Percentiles rank a stretch among this genome's conserved stretches.
Evolutionary conservation across 2,797 vertebrate species (phyloP).

Genomic region (Myripristis jacobus): DNA sequence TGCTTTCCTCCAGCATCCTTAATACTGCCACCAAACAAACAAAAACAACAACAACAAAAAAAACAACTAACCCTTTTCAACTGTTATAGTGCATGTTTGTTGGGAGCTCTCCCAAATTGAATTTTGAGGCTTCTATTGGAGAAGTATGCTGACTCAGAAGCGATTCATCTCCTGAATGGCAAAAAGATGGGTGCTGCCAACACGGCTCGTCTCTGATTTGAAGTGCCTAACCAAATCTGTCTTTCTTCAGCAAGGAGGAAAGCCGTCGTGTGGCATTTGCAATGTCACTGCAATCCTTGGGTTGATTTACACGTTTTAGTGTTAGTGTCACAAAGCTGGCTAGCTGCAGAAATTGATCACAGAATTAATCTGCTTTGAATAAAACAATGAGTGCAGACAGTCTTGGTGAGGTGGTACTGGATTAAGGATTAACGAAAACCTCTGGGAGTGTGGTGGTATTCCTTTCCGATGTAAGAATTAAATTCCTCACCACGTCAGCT

Average conservation of each 20-base stretch:
- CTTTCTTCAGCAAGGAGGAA: constrained; percentile 43
- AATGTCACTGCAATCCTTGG: constrained; percentile 22
- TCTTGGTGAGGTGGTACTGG: neutral
- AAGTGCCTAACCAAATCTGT: constrained; percentile 58
- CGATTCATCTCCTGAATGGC: constrained; percentile 61
- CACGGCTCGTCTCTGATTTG: constrained; percentile 50
- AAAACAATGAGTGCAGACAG: neutral
- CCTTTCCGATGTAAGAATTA: neutral
- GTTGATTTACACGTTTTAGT: neutral
- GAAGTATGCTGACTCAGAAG: constrained; percentile 69
- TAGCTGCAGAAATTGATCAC: neutral
- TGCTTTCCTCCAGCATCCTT: neutral
- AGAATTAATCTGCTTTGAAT: neutral
- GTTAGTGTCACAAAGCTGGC: constrained; percentile 7
- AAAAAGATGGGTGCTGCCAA: constrained; percentile 45
- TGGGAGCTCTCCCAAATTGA: constrained; percentile 24
- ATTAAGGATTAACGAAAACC: neutral
- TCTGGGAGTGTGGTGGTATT: neutral
- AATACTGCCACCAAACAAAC: constrained; percentile 16
- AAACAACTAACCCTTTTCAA: constrained; percentile 3
- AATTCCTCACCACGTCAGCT: neutral
- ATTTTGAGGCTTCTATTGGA: constrained; percentile 17
- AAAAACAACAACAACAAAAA: too few relatives aligned
- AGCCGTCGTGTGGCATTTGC: constrained; percentile 39
- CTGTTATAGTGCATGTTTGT: neutral